Conservation (phyloP, 2,888 invertebrate genomes). For the Clunio marinus region DNA sequence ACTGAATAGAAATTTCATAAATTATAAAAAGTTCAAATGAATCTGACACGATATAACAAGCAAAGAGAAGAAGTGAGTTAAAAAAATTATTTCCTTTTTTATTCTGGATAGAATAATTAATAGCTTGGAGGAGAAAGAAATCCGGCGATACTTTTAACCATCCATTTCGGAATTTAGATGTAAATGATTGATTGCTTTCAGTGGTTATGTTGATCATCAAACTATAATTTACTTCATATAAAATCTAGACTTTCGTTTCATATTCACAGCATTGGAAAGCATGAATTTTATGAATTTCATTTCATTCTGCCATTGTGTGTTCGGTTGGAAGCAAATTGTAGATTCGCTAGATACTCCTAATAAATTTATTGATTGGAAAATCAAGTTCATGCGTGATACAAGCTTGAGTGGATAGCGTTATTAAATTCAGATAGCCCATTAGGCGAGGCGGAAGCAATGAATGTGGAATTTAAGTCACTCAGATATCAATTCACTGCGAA, state of each 20-base stretch:
- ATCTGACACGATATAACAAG: constrained; percentile 3
- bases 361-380: constrained; percentile 1
- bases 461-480: no score
- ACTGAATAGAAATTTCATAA: neutral
- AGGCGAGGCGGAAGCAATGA: no score
- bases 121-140: neutral
- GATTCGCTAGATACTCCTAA: neutral
- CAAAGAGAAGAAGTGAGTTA: no score
- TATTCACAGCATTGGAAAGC: neutral
- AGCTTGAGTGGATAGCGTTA: neutral
- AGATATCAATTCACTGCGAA: no score
- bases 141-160: neutral
- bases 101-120: constrained; percentile 5
- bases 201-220: constrained; percentile 37
- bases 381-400: neutral
- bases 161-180: neutral
- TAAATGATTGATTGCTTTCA: constrained; percentile 37
- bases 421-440: no score
- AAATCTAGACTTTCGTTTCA: neutral
- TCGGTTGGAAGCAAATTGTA: neutral
- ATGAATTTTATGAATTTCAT: neutral
- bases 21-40: constrained; percentile 18
- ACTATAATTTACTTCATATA: constrained; percentile 36
- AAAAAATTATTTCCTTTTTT: neutral
- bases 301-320: neutral